These are phyloP conservation scores for Galago senegalensis DNA, from an alignment of 2,797 vertebrate genomes.

Conservation along the genomic window DNA sequence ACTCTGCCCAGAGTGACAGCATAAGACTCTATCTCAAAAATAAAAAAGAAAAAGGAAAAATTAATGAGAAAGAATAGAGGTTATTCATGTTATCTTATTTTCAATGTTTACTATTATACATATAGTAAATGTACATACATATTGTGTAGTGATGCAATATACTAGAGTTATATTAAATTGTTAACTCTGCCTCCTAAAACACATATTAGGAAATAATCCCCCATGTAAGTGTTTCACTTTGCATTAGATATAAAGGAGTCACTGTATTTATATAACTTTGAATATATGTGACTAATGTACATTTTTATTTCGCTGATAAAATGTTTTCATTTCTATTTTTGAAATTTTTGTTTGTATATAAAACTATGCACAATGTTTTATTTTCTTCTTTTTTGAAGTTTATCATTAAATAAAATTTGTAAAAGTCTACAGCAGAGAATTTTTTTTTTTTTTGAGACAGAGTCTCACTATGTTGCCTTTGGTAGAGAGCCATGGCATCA, in stretches of 20 bases:
- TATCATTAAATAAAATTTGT: background rate
- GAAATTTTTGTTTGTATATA: background rate
- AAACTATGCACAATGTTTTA: background rate
- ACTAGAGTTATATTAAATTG: conserved; percentile 80
- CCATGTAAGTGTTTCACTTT: conserved; percentile 75
- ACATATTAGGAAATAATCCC: conserved; percentile 66
- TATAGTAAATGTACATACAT: background rate
- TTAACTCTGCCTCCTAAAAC: conserved; percentile 78
- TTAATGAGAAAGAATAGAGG: background rate
- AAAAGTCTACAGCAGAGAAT: background rate
- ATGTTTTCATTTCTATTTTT: background rate
- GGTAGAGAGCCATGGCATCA: no score
- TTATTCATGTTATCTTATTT: background rate
- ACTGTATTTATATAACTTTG: background rate
- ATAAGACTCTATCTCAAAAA: no score
- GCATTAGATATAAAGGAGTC: conserved; percentile 74
- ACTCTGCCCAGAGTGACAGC: no score
- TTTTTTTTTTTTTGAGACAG: no score
- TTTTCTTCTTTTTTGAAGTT: conserved; percentile 13
- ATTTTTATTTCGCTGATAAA: conserved; percentile 18
- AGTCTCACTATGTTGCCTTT: no score
- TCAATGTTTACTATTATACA: background rate
- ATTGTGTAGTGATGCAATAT: conserved; percentile 82
- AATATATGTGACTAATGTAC: background rate
- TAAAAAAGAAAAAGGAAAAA: background rate